Evolutionary conservation across 2,797 vertebrate species (phyloP).

Genomic region (Acanthiza pusilla): DNA sequence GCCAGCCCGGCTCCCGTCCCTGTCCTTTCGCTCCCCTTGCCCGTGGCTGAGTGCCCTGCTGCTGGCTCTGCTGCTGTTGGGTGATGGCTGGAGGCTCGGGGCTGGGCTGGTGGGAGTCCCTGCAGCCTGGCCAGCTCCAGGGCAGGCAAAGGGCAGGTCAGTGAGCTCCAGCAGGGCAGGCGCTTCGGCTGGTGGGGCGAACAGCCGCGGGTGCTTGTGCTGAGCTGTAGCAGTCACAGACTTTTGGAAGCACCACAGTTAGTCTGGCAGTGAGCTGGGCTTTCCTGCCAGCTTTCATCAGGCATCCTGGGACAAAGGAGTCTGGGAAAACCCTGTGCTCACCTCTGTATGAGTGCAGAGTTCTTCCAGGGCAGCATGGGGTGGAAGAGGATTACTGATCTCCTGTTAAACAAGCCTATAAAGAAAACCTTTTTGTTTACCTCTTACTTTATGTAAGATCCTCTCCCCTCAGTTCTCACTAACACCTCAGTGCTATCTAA

Average conservation of each 20-base stretch:
- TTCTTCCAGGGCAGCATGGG: background rate
- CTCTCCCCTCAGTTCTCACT: background rate
- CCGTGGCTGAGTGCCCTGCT: accelerated
- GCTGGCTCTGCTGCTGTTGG: background rate
- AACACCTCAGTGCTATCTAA: background rate
- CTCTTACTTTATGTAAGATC: background rate
- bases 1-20: accelerated
- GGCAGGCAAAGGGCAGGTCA: background rate
- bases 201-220: background rate
- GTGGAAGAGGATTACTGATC: background rate
- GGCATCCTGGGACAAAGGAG: background rate
- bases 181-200: background rate
- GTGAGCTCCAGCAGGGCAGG: background rate
- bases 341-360: background rate
- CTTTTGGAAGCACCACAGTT: background rate
- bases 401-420: background rate
- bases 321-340: background rate
- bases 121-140: background rate
- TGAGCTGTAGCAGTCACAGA: background rate
- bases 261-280: background rate
- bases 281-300: background rate
- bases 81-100: background rate
- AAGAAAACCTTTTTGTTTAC: background rate
- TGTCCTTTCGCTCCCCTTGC: background rate
- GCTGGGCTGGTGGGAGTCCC: background rate